These are phyloP conservation scores for Eurois occulta DNA, from an alignment of 2,888 invertebrate species.

Conservation along the genomic window DNA sequence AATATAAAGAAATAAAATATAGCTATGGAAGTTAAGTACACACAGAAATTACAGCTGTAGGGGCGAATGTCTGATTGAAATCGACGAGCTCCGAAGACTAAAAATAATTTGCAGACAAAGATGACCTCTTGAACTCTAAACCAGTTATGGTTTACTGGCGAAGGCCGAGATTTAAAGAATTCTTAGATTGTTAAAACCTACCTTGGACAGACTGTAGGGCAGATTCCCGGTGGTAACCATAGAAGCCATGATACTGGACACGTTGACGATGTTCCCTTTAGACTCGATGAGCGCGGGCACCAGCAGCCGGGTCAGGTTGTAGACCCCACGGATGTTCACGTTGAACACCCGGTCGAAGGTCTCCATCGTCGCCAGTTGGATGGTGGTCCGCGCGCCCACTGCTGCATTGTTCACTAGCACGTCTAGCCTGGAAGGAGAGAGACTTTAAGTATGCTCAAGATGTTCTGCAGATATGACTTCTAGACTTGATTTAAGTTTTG, in stretches of 20 bases:
- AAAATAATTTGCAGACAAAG: background rate
- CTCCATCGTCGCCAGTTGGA: conserved; percentile 70
- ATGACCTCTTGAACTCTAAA: background rate
- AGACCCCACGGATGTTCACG: conserved; percentile 91
- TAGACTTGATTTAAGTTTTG: background rate
- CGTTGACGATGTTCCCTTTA: conserved; percentile 93
- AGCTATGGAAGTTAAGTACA: background rate
- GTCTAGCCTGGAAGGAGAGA: conserved; percentile 49
- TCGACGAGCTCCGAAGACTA: background rate
- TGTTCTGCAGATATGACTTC: background rate
- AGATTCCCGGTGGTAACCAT: conserved; percentile 95
- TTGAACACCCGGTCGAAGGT: conserved; percentile 88
- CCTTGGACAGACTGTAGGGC: conserved; percentile 97
- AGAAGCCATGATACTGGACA: conserved; percentile 92
- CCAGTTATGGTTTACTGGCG: background rate
- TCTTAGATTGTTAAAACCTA: conserved; percentile 52
- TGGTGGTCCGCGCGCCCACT: conserved; percentile 82
- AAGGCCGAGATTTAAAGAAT: background rate
- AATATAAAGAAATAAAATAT: too few relatives aligned
- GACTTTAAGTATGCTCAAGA: background rate
- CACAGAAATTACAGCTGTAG: background rate
- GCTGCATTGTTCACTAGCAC: conserved; percentile 89
- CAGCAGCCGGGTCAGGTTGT: conserved; percentile 92
- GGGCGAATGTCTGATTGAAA: background rate
- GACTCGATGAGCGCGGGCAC: conserved; percentile 91